These are phyloP conservation scores for Venustoraphidia nigricollis DNA, from an alignment of 2,888 invertebrate genomes.

Conservation along the genomic window DNA sequence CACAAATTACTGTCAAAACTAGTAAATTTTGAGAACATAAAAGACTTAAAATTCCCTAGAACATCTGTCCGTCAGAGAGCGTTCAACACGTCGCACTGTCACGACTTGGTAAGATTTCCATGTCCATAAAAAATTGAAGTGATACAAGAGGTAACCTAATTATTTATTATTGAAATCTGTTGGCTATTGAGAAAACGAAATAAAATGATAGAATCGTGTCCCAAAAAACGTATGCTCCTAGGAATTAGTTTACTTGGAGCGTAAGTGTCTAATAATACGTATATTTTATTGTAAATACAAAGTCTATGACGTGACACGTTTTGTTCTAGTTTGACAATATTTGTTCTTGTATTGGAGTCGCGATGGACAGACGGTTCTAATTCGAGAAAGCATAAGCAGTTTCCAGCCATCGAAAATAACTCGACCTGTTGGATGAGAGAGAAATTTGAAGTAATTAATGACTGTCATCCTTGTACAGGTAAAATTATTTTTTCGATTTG, in stretches of 20 bases:
- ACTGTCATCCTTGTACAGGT: conserved; percentile 78
- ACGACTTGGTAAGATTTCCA: too few species aligned
- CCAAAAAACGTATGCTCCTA: conserved; percentile 68
- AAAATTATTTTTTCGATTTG: conserved; percentile 9
- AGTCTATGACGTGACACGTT: conserved; percentile 12
- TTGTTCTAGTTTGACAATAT: conserved; percentile 54
- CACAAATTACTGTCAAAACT: too few species aligned
- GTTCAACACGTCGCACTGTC: too few species aligned
- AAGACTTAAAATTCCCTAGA: too few species aligned
- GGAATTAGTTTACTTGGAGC: conserved; percentile 61
- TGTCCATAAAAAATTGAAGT: too few species aligned
- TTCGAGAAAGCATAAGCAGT: conserved; percentile 37
- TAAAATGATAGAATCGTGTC: conserved; percentile 70
- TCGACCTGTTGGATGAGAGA: conserved; percentile 64
- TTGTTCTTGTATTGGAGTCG: conserved; percentile 71
- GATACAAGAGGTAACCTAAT: too few species aligned
- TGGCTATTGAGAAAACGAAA: background rate
- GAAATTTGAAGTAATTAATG: conserved; percentile 51
- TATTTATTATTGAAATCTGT: too few species aligned
- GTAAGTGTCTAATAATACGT: conserved; percentile 32
- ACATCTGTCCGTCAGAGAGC: too few species aligned
- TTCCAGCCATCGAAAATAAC: conserved; percentile 55
- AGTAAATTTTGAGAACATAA: too few species aligned
- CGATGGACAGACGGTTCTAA: conserved; percentile 43
- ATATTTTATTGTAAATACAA: conserved; percentile 2